Percentiles rank a stretch among this genome's conserved stretches.
phyloP scores from a whole-genome alignment of 2,888 invertebrate species.

The Caenorhabditis sp. region DNA sequence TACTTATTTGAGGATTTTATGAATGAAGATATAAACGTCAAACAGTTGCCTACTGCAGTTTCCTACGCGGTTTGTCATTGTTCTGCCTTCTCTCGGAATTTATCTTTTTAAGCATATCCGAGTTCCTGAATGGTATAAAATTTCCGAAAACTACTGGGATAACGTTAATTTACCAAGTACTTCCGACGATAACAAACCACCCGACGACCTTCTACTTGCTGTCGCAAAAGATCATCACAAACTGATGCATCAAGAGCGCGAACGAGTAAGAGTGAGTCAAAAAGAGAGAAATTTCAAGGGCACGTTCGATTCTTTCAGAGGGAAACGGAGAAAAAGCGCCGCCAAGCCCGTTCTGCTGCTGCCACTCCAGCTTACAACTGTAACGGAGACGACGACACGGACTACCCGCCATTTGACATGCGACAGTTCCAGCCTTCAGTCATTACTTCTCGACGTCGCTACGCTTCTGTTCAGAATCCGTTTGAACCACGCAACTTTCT shows the following conservation, averaged over 20 bases:
- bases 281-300: too few relatives aligned
- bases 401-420: slow-evolving; percentile 27
- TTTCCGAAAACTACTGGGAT: slow-evolving; percentile 26
- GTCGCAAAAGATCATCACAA: slow-evolving; percentile 46
- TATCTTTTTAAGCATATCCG: too few relatives aligned
- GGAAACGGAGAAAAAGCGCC: slow-evolving; percentile 13
- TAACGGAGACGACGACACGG: not conserved
- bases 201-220: not conserved
- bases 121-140: slow-evolving; percentile 21
- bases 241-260: slow-evolving; percentile 35
- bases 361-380: not conserved
- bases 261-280: slow-evolving; percentile 12
- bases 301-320: not conserved
- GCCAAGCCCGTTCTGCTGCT: too few relatives aligned
- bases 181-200: too few relatives aligned
- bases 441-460: slow-evolving; percentile 5
- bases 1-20: slow-evolving; percentile 28
- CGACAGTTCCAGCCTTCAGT: not conserved
- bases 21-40: slow-evolving; percentile 8
- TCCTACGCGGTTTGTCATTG: slow-evolving; percentile 18
- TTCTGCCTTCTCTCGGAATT: slow-evolving; percentile 16
- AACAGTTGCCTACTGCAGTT: slow-evolving; percentile 4
- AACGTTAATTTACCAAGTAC: too few relatives aligned
- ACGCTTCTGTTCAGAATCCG: slow-evolving; percentile 14
- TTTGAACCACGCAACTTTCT: slow-evolving; percentile 35